Evolutionary conservation across 2,113 vertebrate species (phyloP), one percentile per base, ranked within the genome.

Genomic region (Micromys minutus): DNA sequence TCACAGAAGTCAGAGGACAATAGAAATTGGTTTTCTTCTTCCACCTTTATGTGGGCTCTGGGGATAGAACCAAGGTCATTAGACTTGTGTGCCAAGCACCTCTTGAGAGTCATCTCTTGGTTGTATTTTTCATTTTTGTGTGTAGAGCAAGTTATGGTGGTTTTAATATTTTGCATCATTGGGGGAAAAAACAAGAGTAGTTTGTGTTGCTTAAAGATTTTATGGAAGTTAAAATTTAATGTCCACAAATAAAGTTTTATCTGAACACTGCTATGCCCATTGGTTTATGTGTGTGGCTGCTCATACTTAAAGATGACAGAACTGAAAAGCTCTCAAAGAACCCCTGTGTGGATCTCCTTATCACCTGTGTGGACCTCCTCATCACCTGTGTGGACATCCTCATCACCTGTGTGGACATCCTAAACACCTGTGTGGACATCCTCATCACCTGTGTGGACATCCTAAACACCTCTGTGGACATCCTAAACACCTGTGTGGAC

Each of bases 211-310:
- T 31, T 71, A 45, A 94, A 93, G 79, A 90, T 79, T 65, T 39
- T 4, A 83, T 39, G 10, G 76, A 89, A 89, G 85, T 84, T 50
- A 74, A 91, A 96, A 77, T 67, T 59, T 47, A 15, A 3, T 42
- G 26, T 50, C 61, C 52, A 79, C 75, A 94, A 76, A 81, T 96
- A 86, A 86, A 96, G 74, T 42, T 96, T 91, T 69, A 79, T 81
- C 45, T 24, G 59, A 72, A 88, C 7, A 57, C 1, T 63, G 29
- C 17, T 24, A 63, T 19, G 59, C 42, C 77, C 3, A 3, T 42
- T 59, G 34, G 5, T 93, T 75, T 94, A 34, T 11, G 36, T 34
- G 3, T 86, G 13, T 34, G 26, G 75, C 42, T 92, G 59, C 26
- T 86, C 79, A 57, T 13, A 21, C 15, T 79, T 6, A 22, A 75